A percentile compares a stretch with the other conserved stretches of the same genome.
phyloP scores from a whole-genome alignment of 2,797 vertebrate species.

The Enteromius mattozi region DNA sequence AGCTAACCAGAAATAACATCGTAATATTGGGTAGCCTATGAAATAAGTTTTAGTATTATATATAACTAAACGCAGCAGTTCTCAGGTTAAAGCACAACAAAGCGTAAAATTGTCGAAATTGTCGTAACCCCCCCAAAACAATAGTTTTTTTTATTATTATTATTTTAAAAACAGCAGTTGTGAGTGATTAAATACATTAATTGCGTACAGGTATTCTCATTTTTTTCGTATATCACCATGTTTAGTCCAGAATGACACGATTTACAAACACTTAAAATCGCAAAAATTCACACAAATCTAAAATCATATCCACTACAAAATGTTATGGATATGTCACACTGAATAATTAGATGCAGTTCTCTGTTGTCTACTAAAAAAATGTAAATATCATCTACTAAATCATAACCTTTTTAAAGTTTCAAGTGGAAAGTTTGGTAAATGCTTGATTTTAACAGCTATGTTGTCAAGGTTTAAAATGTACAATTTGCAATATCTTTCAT shows the following conservation, averaged over 20 bases:
- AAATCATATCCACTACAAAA: background rate
- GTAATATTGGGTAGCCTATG: too few species aligned
- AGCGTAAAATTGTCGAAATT: background rate
- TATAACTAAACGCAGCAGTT: background rate
- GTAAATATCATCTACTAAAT: too few species aligned
- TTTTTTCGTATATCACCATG: too few species aligned
- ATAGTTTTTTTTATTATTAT: too few species aligned
- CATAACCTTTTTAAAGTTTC: too few species aligned
- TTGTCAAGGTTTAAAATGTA: background rate
- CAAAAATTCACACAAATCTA: background rate
- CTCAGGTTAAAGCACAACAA: background rate
- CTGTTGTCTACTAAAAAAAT: background rate
- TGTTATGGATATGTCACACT: too few species aligned
- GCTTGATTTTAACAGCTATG: background rate
- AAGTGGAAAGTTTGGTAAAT: background rate
- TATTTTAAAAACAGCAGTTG: background rate
- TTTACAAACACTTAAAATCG: background rate
- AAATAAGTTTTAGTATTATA: too few species aligned
- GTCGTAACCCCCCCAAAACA: too few species aligned
- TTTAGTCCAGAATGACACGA: too few species aligned
- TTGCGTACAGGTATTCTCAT: background rate
- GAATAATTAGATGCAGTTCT: background rate
- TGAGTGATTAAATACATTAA: background rate
- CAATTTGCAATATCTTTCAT: background rate
- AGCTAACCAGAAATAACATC: background rate